Percentiles rank a stretch among this genome's conserved stretches.
Evolutionary conservation across 2,113 vertebrate genomes (phyloP).

Genomic region (Motacilla alba): DNA sequence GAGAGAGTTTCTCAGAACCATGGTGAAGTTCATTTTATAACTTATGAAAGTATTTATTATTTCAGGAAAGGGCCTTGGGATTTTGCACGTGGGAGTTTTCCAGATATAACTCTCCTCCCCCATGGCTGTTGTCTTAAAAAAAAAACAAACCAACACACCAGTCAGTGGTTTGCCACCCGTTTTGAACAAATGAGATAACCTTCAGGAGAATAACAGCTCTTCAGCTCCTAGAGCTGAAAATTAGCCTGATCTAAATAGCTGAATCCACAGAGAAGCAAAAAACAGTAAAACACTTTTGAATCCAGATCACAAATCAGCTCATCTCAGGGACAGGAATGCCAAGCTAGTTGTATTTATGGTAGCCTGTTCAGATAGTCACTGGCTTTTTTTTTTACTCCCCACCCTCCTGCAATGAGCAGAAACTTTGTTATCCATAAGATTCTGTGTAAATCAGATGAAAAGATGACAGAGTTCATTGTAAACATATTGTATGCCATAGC

Average conservation of each 20-base stretch:
- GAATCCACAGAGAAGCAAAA: neutral
- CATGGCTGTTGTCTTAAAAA: neutral
- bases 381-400: neutral
- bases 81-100: neutral
- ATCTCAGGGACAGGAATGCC: neutral
- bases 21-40: neutral
- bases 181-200: conserved; percentile 12
- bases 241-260: conserved; percentile 43
- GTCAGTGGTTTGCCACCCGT: conserved; percentile 28
- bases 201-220: conserved; percentile 18
- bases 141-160: neutral
- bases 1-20: neutral
- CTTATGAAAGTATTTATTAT: neutral
- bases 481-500: neutral
- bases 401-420: neutral
- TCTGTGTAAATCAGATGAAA: conserved; percentile 18
- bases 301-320: conserved; percentile 38
- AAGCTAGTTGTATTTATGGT: neutral
- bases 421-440: neutral
- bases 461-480: neutral
- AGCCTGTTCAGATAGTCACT: neutral
- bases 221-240: conserved; percentile 37
- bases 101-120: neutral
- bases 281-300: conserved; percentile 34
- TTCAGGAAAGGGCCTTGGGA: conserved; percentile 7